These are phyloP conservation scores for Pyrgus malvae DNA, from an alignment of 2,888 invertebrate species.

Conservation along the genomic window DNA sequence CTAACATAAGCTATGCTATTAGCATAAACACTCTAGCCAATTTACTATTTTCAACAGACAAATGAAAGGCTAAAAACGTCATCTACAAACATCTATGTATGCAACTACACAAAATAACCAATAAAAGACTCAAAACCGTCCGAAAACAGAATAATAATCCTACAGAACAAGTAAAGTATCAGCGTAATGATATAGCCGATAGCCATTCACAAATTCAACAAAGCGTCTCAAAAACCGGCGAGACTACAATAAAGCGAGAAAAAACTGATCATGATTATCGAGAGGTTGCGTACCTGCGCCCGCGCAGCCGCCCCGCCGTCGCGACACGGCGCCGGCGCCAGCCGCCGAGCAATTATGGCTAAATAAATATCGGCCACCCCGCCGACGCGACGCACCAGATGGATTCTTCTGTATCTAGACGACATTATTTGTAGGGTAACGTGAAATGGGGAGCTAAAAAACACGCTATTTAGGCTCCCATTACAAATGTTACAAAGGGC, in stretches of 20 bases:
- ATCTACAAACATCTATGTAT: too few species aligned
- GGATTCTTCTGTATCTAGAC: constrained; percentile 68
- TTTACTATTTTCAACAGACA: too few species aligned
- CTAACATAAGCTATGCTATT: too few species aligned
- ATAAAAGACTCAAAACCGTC: too few species aligned
- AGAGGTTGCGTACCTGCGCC: constrained; percentile 55
- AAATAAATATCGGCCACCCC: constrained; percentile 80
- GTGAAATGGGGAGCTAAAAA: not conserved
- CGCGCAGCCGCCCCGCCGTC: constrained; percentile 45
- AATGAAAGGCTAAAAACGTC: too few species aligned
- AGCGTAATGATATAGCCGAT: constrained; percentile 12
- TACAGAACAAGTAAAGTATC: not conserved
- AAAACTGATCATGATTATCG: constrained; percentile 74
- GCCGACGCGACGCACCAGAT: constrained; percentile 67
- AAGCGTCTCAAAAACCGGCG: constrained; percentile 72
- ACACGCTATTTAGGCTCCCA: constrained; percentile 48
- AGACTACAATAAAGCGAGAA: constrained; percentile 66
- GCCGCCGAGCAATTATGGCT: constrained; percentile 76
- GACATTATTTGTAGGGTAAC: constrained; percentile 64
- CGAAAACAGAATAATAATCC: not conserved
- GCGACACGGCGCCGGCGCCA: constrained; percentile 79
- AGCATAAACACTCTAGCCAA: too few species aligned
- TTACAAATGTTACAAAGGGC: too few species aligned
- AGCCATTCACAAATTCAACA: constrained; percentile 76
- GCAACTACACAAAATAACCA: too few species aligned